phyloP scores from a whole-genome alignment of 2,888 invertebrate species.

The Drosophila paracracens region DNA sequence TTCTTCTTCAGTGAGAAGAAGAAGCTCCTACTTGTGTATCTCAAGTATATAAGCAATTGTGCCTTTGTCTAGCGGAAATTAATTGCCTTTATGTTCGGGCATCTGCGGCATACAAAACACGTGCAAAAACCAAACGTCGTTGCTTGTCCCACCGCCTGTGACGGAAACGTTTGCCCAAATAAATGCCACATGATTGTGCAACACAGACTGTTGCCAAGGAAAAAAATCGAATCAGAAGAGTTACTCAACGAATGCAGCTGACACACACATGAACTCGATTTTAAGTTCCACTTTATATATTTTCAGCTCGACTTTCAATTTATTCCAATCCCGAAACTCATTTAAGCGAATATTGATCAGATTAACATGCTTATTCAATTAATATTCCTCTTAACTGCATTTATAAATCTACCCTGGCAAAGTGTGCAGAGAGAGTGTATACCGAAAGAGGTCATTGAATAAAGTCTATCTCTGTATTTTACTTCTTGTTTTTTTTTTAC shows the following conservation, averaged over 20 bases:
- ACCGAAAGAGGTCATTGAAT: neutral
- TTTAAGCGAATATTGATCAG: neutral
- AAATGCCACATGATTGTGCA: conserved; percentile 31
- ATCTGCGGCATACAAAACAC: conserved; percentile 49
- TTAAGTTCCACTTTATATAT: neutral
- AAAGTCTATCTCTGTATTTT: neutral
- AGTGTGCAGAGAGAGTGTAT: neutral
- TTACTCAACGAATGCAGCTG: conserved; percentile 1
- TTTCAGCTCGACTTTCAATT: too few relatives aligned
- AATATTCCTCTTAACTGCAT: neutral
- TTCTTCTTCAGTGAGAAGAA: neutral
- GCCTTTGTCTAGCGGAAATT: conserved; percentile 73
- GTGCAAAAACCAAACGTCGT: conserved; percentile 26
- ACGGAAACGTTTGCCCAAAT: conserved; percentile 61
- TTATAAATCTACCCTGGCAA: neutral
- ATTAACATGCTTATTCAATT: conserved; percentile 3
- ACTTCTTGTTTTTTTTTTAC: conserved; percentile 53
- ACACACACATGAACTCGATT: neutral
- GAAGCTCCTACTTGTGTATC: conserved; percentile 16
- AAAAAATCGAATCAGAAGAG: neutral
- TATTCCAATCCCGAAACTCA: neutral
- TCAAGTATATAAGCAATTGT: conserved; percentile 46
- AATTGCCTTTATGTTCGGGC: conserved; percentile 67
- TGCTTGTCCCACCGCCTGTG: conserved; percentile 64
- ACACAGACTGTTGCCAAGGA: conserved; percentile 1